Conservation (phyloP, 2,113 vertebrate species). For the Etia nguti region DNA sequence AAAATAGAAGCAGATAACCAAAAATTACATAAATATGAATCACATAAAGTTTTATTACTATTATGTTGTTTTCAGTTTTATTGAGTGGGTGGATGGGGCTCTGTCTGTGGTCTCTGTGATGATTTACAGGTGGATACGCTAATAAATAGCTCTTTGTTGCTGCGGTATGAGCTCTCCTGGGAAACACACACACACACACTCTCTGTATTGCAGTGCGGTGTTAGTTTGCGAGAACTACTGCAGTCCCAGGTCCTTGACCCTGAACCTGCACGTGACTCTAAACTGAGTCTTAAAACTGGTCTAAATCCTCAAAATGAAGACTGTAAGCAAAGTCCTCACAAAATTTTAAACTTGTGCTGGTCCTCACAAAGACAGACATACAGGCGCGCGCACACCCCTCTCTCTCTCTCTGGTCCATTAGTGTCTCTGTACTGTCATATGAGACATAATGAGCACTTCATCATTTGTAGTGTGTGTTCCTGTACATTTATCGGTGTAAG, state of each 20-base stretch:
- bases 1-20: not conserved
- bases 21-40: not conserved
- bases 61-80: not conserved
- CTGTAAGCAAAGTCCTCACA: not conserved
- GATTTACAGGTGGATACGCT: not conserved
- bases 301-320: not conserved
- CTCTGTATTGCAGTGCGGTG: not conserved
- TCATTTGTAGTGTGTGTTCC: not conserved
- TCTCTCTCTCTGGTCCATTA: not conserved
- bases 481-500: not conserved
- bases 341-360: not conserved
- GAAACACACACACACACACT: not conserved
- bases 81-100: not conserved
- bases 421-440: not conserved
- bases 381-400: accelerated
- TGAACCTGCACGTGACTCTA: not conserved
- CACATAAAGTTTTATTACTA: not conserved
- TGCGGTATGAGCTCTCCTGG: not conserved
- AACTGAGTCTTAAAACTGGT: not conserved
- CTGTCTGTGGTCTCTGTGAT: not conserved
- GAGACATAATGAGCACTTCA: not conserved
- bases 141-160: not conserved
- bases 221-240: not conserved
- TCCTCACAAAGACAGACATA: not conserved
- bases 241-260: not conserved